Conservation (phyloP, 2,797 vertebrate species). For the Gastrophryne carolinensis region DNA sequence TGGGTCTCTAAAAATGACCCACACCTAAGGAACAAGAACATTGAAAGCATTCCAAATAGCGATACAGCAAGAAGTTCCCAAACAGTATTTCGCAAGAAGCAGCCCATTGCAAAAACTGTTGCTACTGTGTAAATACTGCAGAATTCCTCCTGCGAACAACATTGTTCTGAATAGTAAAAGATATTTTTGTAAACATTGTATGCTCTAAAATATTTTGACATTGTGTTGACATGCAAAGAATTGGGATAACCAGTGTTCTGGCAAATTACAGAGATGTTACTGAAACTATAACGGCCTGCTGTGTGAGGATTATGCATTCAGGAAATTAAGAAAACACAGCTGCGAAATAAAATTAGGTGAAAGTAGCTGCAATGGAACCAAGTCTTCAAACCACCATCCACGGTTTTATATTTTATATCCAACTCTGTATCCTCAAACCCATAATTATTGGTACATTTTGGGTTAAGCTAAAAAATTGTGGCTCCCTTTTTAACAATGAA, state of each 20-base stretch:
- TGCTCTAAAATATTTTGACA: not conserved
- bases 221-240: not conserved
- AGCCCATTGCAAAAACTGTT: too few relatives aligned
- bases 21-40: too few relatives aligned
- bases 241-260: not conserved
- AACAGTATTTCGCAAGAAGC: too few relatives aligned
- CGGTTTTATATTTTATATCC: too few relatives aligned
- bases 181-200: not conserved
- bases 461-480: too few relatives aligned
- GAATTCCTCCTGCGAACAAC: not conserved
- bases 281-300: not conserved
- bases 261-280: not conserved
- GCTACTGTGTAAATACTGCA: not conserved
- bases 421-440: too few relatives aligned
- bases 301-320: not conserved
- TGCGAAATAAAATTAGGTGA: not conserved
- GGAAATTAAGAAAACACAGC: not conserved
- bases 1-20: too few relatives aligned
- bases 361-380: not conserved
- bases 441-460: too few relatives aligned
- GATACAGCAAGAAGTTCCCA: too few relatives aligned
- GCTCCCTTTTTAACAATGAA: too few relatives aligned
- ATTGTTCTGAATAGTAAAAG: not conserved
- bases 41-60: too few relatives aligned
- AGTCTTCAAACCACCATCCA: too few relatives aligned